Percentiles rank a stretch among this genome's conserved stretches.
Evolutionary conservation across 2,888 invertebrate species (phyloP).

Genomic region (Coelogynopora nodosa): DNA sequence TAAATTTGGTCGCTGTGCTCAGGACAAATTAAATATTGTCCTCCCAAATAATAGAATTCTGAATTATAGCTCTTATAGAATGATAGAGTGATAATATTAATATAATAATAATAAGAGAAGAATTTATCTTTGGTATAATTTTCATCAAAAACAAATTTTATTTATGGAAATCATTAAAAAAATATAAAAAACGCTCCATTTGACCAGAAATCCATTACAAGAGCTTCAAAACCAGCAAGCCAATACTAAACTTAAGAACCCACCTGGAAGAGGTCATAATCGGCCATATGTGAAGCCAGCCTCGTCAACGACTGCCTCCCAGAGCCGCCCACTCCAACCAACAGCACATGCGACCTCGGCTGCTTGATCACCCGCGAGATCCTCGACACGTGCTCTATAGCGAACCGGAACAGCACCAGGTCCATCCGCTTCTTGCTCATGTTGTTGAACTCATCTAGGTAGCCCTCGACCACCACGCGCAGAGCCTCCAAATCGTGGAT

Average conservation of each 20-base stretch:
- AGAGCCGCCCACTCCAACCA: slow-evolving; percentile 87
- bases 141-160: too few relatives aligned
- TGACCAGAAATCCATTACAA: neutral
- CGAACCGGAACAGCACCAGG: slow-evolving; percentile 74
- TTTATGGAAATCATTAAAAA: neutral
- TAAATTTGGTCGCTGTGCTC: too few relatives aligned
- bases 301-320: slow-evolving; percentile 85
- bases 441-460: slow-evolving; percentile 83
- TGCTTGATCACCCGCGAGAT: slow-evolving; percentile 77
- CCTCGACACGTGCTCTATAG: slow-evolving; percentile 63
- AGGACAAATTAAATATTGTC: too few relatives aligned
- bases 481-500: slow-evolving; percentile 77
- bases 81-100: too few relatives aligned
- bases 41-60: too few relatives aligned
- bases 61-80: too few relatives aligned
- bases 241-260: slow-evolving; percentile 61
- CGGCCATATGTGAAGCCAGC: slow-evolving; percentile 84
- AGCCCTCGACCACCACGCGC: slow-evolving; percentile 77
- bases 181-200: neutral
- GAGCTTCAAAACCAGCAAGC: neutral
- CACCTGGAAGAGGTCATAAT: slow-evolving; percentile 82
- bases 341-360: slow-evolving; percentile 80
- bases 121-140: too few relatives aligned
- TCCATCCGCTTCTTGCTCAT: slow-evolving; percentile 96
- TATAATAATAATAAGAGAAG: too few relatives aligned